These are phyloP conservation scores for Triplophysa siluroides DNA, from an alignment of 2,113 vertebrate genomes.

Conservation along the genomic window DNA sequence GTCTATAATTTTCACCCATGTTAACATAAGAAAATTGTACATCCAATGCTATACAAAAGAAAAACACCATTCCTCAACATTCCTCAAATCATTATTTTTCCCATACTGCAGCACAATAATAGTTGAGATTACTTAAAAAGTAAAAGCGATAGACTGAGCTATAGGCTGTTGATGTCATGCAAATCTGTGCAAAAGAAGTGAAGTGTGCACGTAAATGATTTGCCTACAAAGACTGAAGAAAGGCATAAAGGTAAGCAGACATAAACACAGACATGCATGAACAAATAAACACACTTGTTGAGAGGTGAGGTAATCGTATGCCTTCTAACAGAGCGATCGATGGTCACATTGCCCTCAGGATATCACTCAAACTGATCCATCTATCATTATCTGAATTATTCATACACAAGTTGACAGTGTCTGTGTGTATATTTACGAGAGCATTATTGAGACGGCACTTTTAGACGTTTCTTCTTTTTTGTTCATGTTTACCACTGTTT, in stretches of 20 bases:
- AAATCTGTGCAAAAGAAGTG: too few relatives aligned
- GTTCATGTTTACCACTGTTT: neutral
- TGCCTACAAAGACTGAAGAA: neutral
- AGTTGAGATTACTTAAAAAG: too few relatives aligned
- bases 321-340: constrained; percentile 28
- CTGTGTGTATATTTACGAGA: constrained; percentile 14
- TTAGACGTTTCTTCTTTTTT: neutral
- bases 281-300: constrained; percentile 20
- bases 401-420: constrained; percentile 24
- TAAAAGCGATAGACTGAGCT: too few relatives aligned
- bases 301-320: constrained; percentile 17
- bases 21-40: too few relatives aligned
- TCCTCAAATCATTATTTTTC: too few relatives aligned
- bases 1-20: too few relatives aligned
- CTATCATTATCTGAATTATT: constrained; percentile 40
- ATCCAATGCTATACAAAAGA: too few relatives aligned
- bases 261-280: neutral
- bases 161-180: too few relatives aligned
- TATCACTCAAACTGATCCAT: constrained; percentile 40
- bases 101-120: too few relatives aligned
- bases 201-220: neutral
- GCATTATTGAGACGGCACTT: constrained; percentile 5
- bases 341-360: constrained; percentile 21
- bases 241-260: neutral
- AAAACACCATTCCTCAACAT: too few relatives aligned